A percentile compares a stretch with the other conserved stretches of the same genome.
Conservation (phyloP, 2,113 vertebrate genomes). For the Colossoma macropomum region DNA sequence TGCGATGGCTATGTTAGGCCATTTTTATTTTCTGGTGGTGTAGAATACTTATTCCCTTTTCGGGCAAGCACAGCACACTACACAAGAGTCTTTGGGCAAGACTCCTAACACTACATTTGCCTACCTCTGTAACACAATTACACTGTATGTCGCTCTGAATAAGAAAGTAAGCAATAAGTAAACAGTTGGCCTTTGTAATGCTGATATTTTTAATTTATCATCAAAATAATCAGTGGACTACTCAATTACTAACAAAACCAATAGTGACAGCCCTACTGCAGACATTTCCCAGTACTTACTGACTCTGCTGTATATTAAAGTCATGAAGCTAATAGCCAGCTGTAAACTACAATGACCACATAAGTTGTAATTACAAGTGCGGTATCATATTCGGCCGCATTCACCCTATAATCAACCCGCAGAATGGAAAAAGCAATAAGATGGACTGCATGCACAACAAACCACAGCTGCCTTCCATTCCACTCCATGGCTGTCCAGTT, state of each 20-base stretch:
- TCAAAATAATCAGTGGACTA: not conserved
- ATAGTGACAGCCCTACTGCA: not conserved
- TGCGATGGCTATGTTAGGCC: no score
- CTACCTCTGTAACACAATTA: no score
- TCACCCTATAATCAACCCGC: not conserved
- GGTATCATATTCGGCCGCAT: not conserved
- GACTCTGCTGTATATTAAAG: not conserved
- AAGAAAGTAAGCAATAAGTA: no score
- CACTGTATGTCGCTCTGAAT: no score
- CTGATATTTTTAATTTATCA: no score
- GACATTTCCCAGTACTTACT: not conserved
- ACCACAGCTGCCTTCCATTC: constrained; percentile 20
- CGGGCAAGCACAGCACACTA: no score
- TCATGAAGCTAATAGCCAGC: not conserved
- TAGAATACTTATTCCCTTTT: no score
- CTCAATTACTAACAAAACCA: not conserved
- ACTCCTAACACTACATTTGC: no score
- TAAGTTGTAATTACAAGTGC: not conserved
- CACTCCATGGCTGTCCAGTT: constrained; percentile 5
- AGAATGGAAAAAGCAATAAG: not conserved
- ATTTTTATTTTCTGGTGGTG: no score
- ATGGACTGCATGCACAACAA: constrained; percentile 1
- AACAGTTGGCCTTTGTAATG: no score
- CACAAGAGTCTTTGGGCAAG: no score
- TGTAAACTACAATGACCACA: not conserved